These are phyloP conservation scores for Aphodius sticticus DNA, from an alignment of 2,888 invertebrate genomes.

Conservation along the genomic window DNA sequence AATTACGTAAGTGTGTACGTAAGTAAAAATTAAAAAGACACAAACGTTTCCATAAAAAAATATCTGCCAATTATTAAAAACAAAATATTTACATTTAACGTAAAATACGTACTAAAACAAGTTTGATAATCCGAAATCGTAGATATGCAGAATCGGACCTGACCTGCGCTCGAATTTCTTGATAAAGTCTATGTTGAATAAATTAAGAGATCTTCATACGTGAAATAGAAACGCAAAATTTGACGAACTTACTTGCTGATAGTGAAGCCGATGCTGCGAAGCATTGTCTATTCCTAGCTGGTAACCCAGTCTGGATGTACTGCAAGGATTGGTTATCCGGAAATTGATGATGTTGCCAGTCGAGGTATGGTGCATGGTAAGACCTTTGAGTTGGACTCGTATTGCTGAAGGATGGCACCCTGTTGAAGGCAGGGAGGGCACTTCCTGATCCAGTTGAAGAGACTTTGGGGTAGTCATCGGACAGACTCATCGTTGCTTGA, in stretches of 20 bases:
- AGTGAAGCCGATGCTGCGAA: slow-evolving; percentile 75
- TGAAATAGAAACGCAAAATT: neutral
- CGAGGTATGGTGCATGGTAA: slow-evolving; percentile 48
- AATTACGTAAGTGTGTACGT: no score
- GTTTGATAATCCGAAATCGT: neutral
- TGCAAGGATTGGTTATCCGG: slow-evolving; percentile 40
- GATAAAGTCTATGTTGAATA: neutral
- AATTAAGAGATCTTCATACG: neutral
- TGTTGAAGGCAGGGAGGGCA: slow-evolving; percentile 54
- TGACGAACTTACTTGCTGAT: slow-evolving; percentile 72
- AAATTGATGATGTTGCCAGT: slow-evolving; percentile 46
- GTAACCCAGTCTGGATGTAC: slow-evolving; percentile 41
- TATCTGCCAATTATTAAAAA: neutral
- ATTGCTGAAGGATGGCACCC: slow-evolving; percentile 50
- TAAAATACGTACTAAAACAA: neutral
- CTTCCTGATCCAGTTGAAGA: slow-evolving; percentile 46
- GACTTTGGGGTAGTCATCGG: slow-evolving; percentile 52
- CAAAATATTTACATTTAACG: neutral
- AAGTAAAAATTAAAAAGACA: neutral
- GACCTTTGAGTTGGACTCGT: slow-evolving; percentile 45
- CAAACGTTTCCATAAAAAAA: neutral
- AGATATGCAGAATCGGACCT: neutral
- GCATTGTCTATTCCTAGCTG: slow-evolving; percentile 61
- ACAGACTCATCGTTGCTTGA: slow-evolving; percentile 40
- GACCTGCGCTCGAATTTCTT: neutral